phyloP scores from a whole-genome alignment of 2,797 vertebrate species.

The Syndactyla subalaris region DNA sequence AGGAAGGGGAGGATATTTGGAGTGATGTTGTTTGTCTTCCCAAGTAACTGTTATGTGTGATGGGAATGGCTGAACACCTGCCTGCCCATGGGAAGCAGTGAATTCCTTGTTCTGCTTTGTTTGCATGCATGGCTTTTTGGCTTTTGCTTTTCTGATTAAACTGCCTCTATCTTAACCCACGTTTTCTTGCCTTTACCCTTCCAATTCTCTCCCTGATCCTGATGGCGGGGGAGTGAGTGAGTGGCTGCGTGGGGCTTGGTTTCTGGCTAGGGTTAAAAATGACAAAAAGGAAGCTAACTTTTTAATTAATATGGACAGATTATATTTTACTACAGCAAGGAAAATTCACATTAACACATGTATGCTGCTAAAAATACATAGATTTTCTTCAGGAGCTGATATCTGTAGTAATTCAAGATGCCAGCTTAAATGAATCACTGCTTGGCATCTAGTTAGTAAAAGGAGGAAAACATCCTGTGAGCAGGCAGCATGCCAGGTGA shows the following conservation, averaged over 20 bases:
- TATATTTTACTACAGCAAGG: neutral
- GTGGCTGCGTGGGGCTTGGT: neutral
- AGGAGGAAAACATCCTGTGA: neutral
- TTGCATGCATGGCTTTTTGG: neutral
- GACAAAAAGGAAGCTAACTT: neutral
- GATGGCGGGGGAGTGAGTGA: neutral
- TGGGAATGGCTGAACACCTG: neutral
- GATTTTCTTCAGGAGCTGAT: neutral
- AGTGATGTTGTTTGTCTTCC: neutral
- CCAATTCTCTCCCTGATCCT: neutral
- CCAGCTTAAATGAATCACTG: slow-evolving; percentile 23
- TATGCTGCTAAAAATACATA: neutral
- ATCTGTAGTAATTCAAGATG: neutral
- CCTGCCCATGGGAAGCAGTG: neutral
- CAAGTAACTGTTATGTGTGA: neutral
- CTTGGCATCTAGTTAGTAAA: neutral
- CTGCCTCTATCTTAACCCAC: neutral
- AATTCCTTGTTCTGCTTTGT: neutral
- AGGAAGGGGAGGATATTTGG: neutral
- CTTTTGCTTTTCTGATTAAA: neutral
- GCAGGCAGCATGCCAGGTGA: neutral
- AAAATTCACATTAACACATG: neutral
- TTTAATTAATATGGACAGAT: neutral
- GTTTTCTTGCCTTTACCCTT: neutral
- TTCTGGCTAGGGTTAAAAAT: neutral